phyloP scores from a whole-genome alignment of 2,888 invertebrate genomes.

The Eristalis pertinax region DNA sequence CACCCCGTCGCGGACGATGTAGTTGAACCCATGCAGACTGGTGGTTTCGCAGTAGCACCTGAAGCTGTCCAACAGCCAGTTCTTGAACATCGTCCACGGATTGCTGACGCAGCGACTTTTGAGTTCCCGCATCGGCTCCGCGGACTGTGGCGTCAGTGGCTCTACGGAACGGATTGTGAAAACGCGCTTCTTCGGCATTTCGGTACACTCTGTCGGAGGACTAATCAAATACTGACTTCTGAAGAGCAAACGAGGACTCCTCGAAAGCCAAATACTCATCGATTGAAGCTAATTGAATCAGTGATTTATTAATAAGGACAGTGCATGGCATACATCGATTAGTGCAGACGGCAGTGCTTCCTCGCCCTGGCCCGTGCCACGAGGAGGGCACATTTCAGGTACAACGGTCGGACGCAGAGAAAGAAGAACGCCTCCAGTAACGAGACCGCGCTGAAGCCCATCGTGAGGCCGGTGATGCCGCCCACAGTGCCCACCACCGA shows the following conservation, averaged over 20 bases:
- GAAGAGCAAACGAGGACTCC: not conserved
- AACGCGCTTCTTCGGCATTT: conserved; percentile 48
- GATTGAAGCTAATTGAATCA: not conserved
- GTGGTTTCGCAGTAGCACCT: conserved; percentile 86
- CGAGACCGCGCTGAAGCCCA: conserved; percentile 87
- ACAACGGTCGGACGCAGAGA: conserved; percentile 77
- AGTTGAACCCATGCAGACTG: conserved; percentile 87
- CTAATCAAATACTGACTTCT: conserved; percentile 35
- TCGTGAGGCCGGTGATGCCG: conserved; percentile 86
- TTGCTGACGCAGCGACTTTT: conserved; percentile 3
- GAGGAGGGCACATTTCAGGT: conserved; percentile 64
- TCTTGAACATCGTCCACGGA: conserved; percentile 59
- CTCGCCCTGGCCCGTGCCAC: conserved; percentile 27
- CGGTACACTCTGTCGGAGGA: not conserved
- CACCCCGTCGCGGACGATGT: conserved; percentile 84
- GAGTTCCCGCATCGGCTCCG: not conserved
- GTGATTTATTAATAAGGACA: conserved; percentile 50
- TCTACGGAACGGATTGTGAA: conserved; percentile 58
- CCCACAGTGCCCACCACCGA: conserved; percentile 87
- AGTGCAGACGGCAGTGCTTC: conserved; percentile 13
- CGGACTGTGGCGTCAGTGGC: conserved; percentile 26
- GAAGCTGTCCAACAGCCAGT: conserved; percentile 78
- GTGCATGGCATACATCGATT: conserved; percentile 47
- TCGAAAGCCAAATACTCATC: not conserved
- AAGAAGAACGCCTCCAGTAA: conserved; percentile 84